Evolutionary conservation across 2,888 invertebrate genomes (phyloP).

Genomic region (Drosophila kuntzei): DNA sequence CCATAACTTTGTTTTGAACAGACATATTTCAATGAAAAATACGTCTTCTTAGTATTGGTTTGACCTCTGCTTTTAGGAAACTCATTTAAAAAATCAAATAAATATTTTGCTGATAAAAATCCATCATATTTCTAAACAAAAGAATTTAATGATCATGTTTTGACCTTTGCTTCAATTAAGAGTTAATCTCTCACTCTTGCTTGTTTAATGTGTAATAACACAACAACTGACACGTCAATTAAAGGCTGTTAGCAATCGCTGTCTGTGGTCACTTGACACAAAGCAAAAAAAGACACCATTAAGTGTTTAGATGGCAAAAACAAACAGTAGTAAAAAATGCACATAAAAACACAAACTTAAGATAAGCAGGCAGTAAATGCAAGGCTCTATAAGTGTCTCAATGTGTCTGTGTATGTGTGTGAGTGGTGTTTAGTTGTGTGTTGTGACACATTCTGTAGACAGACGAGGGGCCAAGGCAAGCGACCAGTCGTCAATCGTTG

Average conservation of each 20-base stretch:
- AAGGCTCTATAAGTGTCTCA: conserved; percentile 39
- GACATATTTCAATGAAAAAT: neutral
- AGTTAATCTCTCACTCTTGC: conserved; percentile 7
- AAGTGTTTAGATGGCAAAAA: conserved; percentile 46
- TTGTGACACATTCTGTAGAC: conserved; percentile 40
- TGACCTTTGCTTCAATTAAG: conserved; percentile 11
- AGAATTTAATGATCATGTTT: neutral
- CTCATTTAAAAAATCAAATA: neutral
- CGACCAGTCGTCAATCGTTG: conserved; percentile 29
- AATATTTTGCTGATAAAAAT: neutral
- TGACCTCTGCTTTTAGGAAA: neutral
- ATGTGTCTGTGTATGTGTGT: conserved; percentile 7
- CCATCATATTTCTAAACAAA: neutral
- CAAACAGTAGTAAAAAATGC: conserved; percentile 60
- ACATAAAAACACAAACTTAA: conserved; percentile 49
- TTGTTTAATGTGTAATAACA: conserved; percentile 18
- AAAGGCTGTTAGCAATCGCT: conserved; percentile 41
- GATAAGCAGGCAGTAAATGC: conserved; percentile 67
- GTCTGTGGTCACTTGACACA: conserved; percentile 32
- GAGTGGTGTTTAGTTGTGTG: conserved; percentile 14
- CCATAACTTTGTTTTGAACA: neutral
- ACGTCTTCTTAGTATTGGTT: neutral
- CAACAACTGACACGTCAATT: conserved; percentile 17
- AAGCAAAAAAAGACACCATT: conserved; percentile 40
- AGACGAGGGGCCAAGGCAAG: conserved; percentile 35